Conservation (phyloP, 2,113 vertebrate genomes). For the Cebus imitator region DNA sequence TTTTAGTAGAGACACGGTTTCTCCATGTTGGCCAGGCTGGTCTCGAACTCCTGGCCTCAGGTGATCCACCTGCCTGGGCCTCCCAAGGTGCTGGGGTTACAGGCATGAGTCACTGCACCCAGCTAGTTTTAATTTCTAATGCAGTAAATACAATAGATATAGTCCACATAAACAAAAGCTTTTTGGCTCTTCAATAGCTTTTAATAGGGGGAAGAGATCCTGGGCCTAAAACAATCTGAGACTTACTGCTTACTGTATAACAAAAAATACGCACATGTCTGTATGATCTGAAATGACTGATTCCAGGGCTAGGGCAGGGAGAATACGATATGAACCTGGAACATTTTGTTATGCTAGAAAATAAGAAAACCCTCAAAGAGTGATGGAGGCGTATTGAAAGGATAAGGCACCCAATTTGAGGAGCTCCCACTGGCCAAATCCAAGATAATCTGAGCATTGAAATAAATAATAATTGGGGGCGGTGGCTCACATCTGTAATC, state of each 20-base stretch:
- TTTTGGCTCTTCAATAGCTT: background rate
- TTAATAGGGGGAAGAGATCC: background rate
- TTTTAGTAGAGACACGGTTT: background rate
- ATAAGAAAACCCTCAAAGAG: background rate
- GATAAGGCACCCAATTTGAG: background rate
- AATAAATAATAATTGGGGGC: background rate
- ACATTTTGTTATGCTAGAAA: background rate
- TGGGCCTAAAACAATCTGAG: background rate
- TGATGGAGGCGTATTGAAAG: background rate
- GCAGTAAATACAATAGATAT: background rate
- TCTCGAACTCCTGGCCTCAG: background rate
- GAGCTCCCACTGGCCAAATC: background rate
- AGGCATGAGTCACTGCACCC: background rate
- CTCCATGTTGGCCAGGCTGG: background rate
- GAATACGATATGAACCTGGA: background rate
- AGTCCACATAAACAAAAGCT: background rate
- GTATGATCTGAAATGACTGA: background rate
- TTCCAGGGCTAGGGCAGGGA: background rate
- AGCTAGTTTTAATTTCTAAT: background rate
- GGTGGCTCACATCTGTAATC: background rate
- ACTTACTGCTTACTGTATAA: background rate
- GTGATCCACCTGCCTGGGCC: background rate
- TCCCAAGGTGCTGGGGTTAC: background rate
- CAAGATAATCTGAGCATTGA: background rate
- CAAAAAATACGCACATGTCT: background rate